Percentiles rank a stretch among this genome's conserved stretches.
These are phyloP conservation scores for Echiichthys vipera DNA, from an alignment of 2,797 vertebrate species.

Conservation along the genomic window DNA sequence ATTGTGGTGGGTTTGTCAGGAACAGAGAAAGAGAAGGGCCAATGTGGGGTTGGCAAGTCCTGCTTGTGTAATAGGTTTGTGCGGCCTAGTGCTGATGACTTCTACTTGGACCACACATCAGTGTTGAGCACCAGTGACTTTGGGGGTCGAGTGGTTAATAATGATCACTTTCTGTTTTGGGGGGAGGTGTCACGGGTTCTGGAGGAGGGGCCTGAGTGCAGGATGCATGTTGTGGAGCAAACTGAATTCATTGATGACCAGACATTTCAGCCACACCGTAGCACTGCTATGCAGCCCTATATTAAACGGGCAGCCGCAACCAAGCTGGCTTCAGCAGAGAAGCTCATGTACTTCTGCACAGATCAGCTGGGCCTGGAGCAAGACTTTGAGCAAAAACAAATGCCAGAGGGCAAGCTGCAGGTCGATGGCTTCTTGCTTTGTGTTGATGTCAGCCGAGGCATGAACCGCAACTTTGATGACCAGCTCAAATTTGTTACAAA, in stretches of 20 bases:
- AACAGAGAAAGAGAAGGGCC: slow-evolving; percentile 98
- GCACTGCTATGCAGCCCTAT: slow-evolving; percentile 97
- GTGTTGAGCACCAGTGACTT: slow-evolving; percentile 99
- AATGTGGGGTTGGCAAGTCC: slow-evolving; percentile 96
- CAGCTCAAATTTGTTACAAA: slow-evolving; percentile 96
- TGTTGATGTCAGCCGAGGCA: slow-evolving; percentile 96
- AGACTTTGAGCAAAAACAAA: slow-evolving; percentile 99
- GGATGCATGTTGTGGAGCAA: slow-evolving; percentile 96
- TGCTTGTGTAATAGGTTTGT: slow-evolving; percentile 97
- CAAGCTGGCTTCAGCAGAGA: slow-evolving; percentile 97
- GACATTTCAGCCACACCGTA: slow-evolving; percentile 98
- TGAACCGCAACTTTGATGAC: slow-evolving; percentile 98
- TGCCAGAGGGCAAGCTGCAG: slow-evolving; percentile 97
- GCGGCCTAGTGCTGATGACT: slow-evolving; percentile 94
- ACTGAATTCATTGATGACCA: slow-evolving; percentile 99
- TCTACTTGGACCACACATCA: slow-evolving; percentile 97
- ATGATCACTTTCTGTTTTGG: slow-evolving; percentile 99
- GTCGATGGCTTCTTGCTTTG: slow-evolving; percentile 96
- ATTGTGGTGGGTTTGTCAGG: slow-evolving; percentile 97
- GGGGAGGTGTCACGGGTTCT: slow-evolving; percentile 90
- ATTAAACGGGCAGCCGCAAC: slow-evolving; percentile 94
- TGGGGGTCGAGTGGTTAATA: slow-evolving; percentile 97
- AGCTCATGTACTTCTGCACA: slow-evolving; percentile 99
- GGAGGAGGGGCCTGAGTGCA: slow-evolving; percentile 94
- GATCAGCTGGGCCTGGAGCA: slow-evolving; percentile 98